Conservation (phyloP, 2,888 invertebrate species). For the Podabrus alpinus region DNA sequence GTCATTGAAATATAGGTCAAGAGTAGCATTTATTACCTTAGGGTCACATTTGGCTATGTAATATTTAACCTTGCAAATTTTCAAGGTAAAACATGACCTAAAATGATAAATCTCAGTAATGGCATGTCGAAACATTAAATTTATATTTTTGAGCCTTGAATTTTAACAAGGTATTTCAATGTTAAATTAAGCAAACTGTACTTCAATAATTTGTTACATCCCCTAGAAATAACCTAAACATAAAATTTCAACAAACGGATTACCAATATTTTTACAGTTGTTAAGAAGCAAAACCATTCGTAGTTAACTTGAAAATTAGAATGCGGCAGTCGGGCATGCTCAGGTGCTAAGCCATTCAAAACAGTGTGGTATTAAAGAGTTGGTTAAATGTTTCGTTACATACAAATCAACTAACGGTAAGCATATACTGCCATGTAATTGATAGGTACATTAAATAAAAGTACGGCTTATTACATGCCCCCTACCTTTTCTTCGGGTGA, state of each 20-base stretch:
- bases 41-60: neutral
- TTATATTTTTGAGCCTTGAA: neutral
- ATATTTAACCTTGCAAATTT: neutral
- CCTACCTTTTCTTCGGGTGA: slow-evolving; percentile 33
- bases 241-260: neutral
- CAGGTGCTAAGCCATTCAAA: slow-evolving; percentile 18
- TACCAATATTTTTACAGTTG: neutral
- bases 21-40: neutral
- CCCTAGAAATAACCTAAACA: neutral
- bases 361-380: slow-evolving; percentile 1
- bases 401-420: slow-evolving; percentile 5
- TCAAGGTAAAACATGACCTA: neutral
- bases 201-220: neutral
- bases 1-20: neutral
- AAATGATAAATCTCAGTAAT: neutral
- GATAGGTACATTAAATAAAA: slow-evolving; percentile 6
- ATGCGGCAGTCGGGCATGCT: slow-evolving; percentile 25
- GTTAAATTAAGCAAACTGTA: no score
- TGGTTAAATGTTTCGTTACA: slow-evolving; percentile 9
- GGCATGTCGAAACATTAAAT: neutral
- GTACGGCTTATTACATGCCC: slow-evolving; percentile 12
- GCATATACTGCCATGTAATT: slow-evolving; percentile 5
- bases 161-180: neutral
- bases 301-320: slow-evolving; percentile 12
- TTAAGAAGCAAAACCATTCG: neutral